Percentiles rank a stretch among this genome's conserved stretches.
Conservation (phyloP, 2,888 invertebrate genomes). For the Caenorhabditis wallacei region DNA sequence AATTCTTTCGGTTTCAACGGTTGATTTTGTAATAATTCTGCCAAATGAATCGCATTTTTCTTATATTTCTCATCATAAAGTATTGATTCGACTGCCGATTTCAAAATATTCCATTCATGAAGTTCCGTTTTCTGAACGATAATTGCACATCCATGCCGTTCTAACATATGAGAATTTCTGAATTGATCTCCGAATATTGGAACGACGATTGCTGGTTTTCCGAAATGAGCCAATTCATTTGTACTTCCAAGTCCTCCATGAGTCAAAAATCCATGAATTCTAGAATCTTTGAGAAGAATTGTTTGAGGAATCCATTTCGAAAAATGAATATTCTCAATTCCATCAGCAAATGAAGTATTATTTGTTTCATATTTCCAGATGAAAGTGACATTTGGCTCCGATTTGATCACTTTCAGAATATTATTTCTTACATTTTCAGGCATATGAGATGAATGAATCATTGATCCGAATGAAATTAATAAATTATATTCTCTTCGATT, state of each 20-base stretch:
- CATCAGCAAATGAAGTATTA: constrained; percentile 27
- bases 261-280: constrained; percentile 42
- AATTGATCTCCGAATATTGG: constrained; percentile 56
- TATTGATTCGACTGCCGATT: constrained; percentile 10
- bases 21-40: constrained; percentile 34
- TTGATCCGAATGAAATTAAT: constrained; percentile 58
- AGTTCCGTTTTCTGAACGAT: constrained; percentile 38
- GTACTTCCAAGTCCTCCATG: constrained; percentile 60
- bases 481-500: constrained; percentile 12
- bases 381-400: constrained; percentile 54
- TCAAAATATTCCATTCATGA: constrained; percentile 21
- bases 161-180: constrained; percentile 59
- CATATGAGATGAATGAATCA: constrained; percentile 42
- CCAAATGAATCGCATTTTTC: constrained; percentile 36
- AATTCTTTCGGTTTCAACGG: constrained; percentile 48
- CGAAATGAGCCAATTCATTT: constrained; percentile 37
- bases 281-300: constrained; percentile 35
- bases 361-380: constrained; percentile 64
- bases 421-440: constrained; percentile 11
- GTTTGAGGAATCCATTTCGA: constrained; percentile 61
- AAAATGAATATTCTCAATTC: constrained; percentile 46
- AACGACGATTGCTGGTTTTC: constrained; percentile 51
- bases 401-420: constrained; percentile 37
- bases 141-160: constrained; percentile 46
- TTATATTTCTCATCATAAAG: constrained; percentile 26